Percentiles rank a stretch among this genome's conserved stretches.
Conservation (phyloP, 2,888 invertebrate species). For the Scaptomyza tumidula region DNA sequence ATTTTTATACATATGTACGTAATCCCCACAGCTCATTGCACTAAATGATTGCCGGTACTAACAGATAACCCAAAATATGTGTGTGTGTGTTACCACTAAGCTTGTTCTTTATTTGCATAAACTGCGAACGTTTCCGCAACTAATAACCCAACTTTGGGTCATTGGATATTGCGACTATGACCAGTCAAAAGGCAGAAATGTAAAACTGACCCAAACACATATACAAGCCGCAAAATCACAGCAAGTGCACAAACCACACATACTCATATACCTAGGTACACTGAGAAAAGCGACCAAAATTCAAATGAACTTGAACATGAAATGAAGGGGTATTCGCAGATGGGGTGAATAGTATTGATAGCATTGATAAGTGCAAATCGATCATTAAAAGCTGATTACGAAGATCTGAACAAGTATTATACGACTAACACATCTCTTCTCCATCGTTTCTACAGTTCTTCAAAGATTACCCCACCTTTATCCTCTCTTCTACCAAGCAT, state of each 20-base stretch:
- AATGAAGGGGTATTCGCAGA: too few relatives aligned
- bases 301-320: not conserved
- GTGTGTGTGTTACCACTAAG: not conserved
- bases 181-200: not conserved
- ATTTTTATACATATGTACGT: not conserved
- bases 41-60: conserved; percentile 20
- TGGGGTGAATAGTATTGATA: too few relatives aligned
- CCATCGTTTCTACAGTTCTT: too few relatives aligned
- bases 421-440: too few relatives aligned
- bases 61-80: not conserved
- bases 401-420: too few relatives aligned
- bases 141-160: conserved; percentile 62
- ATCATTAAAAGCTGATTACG: too few relatives aligned
- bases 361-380: too few relatives aligned
- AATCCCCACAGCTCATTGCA: conserved; percentile 24
- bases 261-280: not conserved
- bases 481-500: not conserved
- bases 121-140: conserved; percentile 36
- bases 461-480: not conserved
- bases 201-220: conserved; percentile 1
- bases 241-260: conserved; percentile 21
- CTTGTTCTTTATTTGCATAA: conserved; percentile 48
- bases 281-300: not conserved
- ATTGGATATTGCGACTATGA: not conserved
- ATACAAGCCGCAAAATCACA: conserved; percentile 1